Percentiles rank a stretch among this genome's conserved stretches.
Conservation (phyloP, 2,113 vertebrate species). For the Platysteira castanea region DNA sequence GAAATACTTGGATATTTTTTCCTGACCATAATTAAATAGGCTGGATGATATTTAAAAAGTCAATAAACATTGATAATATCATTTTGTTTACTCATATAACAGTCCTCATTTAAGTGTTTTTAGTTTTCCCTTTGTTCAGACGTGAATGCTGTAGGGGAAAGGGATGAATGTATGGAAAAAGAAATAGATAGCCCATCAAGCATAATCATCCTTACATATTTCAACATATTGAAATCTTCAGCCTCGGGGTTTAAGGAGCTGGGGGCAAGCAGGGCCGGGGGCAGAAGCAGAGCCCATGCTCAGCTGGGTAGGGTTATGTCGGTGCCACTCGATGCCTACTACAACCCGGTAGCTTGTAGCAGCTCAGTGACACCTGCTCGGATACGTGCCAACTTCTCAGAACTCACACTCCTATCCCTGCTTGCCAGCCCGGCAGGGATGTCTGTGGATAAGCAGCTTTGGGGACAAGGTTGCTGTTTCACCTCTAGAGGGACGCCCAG, state of each 20-base stretch:
- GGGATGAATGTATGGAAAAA: background rate
- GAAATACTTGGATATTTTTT: background rate
- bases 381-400: background rate
- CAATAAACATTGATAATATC: background rate
- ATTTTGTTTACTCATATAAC: background rate
- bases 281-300: background rate
- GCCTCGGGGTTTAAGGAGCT: background rate
- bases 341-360: background rate
- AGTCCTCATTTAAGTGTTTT: background rate
- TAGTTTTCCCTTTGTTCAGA: background rate
- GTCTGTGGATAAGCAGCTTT: background rate
- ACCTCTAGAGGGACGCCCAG: slow-evolving; percentile 71
- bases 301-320: background rate
- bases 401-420: background rate
- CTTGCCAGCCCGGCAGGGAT: background rate
- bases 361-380: background rate
- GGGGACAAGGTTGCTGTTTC: background rate
- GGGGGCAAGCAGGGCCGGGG: background rate
- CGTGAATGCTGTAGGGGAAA: background rate
- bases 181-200: background rate
- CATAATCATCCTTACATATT: background rate
- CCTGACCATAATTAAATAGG: background rate
- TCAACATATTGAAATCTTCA: background rate
- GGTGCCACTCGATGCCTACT: background rate
- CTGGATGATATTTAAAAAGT: background rate